These are phyloP conservation scores for Agrotis segetum DNA, from an alignment of 2,888 invertebrate species.

Conservation along the genomic window DNA sequence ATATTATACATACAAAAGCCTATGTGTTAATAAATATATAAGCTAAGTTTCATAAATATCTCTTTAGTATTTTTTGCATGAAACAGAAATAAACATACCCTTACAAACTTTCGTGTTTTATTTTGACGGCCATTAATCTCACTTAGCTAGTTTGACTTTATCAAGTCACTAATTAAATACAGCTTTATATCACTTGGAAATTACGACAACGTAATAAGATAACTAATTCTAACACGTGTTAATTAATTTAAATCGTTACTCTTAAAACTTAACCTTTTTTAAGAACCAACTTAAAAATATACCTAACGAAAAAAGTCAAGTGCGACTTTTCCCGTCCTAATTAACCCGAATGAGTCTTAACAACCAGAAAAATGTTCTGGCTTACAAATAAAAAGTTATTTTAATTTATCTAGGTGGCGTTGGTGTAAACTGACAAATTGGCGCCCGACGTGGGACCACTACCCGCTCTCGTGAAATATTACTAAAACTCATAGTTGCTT, in stretches of 20 bases:
- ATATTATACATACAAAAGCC: no score
- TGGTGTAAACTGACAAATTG: conserved; percentile 55
- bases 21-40: no score
- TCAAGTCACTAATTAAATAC: no score
- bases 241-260: not conserved
- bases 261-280: not conserved
- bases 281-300: not conserved
- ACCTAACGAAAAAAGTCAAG: conserved; percentile 6
- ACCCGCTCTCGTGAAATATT: conserved; percentile 41
- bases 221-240: not conserved
- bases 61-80: no score
- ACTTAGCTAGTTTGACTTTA: no score
- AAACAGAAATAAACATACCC: no score
- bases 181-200: not conserved
- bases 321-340: conserved; percentile 1
- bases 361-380: conserved; percentile 39
- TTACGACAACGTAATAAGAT: not conserved
- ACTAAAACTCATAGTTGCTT: conserved; percentile 39
- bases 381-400: conserved; percentile 48
- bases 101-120: no score
- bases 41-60: no score
- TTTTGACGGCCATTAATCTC: no score
- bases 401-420: conserved; percentile 54
- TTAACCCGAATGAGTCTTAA: conserved; percentile 44
- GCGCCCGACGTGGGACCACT: conserved; percentile 57